Percentiles rank a stretch among this genome's conserved stretches.
phyloP scores from a whole-genome alignment of 1,140 invertebrate species.

The Bombyx mandarina region DNA sequence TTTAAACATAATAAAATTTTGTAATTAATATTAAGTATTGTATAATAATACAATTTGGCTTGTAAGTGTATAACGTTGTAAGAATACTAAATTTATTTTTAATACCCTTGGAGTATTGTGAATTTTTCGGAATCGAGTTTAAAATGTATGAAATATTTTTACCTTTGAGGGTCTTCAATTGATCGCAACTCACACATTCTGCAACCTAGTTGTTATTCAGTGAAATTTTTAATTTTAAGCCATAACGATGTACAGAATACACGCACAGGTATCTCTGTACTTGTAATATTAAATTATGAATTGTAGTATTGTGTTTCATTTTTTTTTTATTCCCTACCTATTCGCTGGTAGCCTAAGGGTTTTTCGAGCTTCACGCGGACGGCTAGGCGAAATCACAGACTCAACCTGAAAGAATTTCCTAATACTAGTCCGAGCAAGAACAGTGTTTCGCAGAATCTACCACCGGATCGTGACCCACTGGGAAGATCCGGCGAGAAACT shows the following conservation, averaged over 20 bases:
- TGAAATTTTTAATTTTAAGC: conserved; percentile 46
- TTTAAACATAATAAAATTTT: conserved; percentile 62
- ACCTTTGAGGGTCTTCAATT: conserved; percentile 5
- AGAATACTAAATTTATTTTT: conserved; percentile 55
- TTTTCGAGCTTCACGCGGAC: no score
- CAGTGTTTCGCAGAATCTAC: no score
- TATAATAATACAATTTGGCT: conserved; percentile 49
- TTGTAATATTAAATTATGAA: conserved; percentile 66
- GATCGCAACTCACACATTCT: conserved; percentile 20
- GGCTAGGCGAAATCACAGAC: no score
- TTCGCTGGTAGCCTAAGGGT: no score
- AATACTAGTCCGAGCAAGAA: no score
- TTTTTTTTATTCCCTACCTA: no score
- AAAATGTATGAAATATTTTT: conserved; percentile 3
- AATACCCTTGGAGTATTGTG: conserved; percentile 60
- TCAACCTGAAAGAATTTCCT: no score
- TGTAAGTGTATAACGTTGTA: conserved; percentile 37
- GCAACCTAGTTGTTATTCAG: conserved; percentile 57
- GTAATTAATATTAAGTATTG: conserved; percentile 60
- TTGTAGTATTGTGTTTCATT: conserved; percentile 15
- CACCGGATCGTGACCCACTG: no score
- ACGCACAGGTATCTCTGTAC: conserved; percentile 48
- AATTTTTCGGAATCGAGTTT: conserved; percentile 14
- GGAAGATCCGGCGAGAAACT: no score
- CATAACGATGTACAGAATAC: conserved; percentile 48